phyloP scores from a whole-genome alignment of 2,113 vertebrate species.

The Prolemur simus region DNA sequence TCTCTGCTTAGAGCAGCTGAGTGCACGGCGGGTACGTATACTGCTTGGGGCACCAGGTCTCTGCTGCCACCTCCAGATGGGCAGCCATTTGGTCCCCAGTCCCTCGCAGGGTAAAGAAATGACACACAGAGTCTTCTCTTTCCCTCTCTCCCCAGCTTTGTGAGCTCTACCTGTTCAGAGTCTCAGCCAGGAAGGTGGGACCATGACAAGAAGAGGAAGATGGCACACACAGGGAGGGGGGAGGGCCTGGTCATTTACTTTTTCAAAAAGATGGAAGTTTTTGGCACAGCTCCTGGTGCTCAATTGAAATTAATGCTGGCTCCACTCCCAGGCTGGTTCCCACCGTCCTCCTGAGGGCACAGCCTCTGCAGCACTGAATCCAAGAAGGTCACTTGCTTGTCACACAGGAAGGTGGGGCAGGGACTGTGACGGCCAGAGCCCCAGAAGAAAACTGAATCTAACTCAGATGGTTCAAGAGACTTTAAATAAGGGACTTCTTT shows the following conservation, averaged over 20 bases:
- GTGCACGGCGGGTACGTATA: fast-evolving
- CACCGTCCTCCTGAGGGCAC: background rate
- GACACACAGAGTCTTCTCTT: background rate
- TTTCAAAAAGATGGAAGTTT: background rate
- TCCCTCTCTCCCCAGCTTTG: background rate
- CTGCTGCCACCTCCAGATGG: background rate
- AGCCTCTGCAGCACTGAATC: background rate
- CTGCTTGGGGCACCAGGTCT: background rate
- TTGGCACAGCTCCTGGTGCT: background rate
- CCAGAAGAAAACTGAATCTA: background rate
- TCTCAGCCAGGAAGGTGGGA: fast-evolving
- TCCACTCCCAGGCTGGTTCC: background rate
- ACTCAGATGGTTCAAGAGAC: background rate
- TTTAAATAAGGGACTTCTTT: background rate
- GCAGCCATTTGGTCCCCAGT: background rate
- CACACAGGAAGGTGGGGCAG: background rate
- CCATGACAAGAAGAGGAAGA: background rate
- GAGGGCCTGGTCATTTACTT: background rate
- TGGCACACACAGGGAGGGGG: fast-evolving
- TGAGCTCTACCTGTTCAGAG: background rate
- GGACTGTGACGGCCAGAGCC: background rate
- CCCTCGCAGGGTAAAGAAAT: too few relatives aligned
- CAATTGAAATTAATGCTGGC: constrained; percentile 52
- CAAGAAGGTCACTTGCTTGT: constrained; percentile 32
- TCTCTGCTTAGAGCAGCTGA: background rate